Base-by-base conservation (phyloP, 2,797 vertebrate genomes). In the Capromys pilorides region DNA sequence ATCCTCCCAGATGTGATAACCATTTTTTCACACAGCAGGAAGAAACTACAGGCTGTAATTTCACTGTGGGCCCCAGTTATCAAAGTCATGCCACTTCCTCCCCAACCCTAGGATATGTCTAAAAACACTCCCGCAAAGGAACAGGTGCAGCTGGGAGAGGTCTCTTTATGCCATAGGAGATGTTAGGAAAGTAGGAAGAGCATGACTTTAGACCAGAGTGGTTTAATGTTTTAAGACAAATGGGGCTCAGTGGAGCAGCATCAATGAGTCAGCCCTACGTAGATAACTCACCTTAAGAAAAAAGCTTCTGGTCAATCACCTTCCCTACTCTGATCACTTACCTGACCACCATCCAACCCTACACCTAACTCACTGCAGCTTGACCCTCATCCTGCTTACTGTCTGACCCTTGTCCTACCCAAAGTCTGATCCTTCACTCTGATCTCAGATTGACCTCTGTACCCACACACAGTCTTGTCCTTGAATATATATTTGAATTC, bases 61-160 rank as follows among this genome's bases (percentile, higher is more conserved):
- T 96, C 12, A 5, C 75, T 45, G 75, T 66, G 16, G 8, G 1
- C 36, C 86, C 67, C 81, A 82, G 6, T 91, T 80, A 81, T 85
- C 83, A 96, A 95, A 95, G 61, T n/a, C 90, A 54, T 28, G 11
- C 36, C 61, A 69, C 71, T 87, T 89, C 84, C 91, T 95, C 45
- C 24, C 22, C 80, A 67, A 57, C 31, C 91, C 86, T 84, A 64
- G 75, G 94, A 66, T 73, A 73, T n/a, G 61, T 61, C 89, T 73
- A 49, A 95, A 92, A 75, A 36, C 14, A n/a, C 19, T 62, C 64
- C n/a, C 79, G 5, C 11, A 80, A 66, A 92, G 9, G 6, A 49
- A 61, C 88, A 93, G 41, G 67, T 67, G 31, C 79, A 94, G 31
- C n/a, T 86, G 45, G 4, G 11, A 36, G 66, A 51, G 54, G 62